Evolutionary conservation across 92 coral and sea anemone species (phyloP).

Genomic region (Meandrina meandrites): DNA sequence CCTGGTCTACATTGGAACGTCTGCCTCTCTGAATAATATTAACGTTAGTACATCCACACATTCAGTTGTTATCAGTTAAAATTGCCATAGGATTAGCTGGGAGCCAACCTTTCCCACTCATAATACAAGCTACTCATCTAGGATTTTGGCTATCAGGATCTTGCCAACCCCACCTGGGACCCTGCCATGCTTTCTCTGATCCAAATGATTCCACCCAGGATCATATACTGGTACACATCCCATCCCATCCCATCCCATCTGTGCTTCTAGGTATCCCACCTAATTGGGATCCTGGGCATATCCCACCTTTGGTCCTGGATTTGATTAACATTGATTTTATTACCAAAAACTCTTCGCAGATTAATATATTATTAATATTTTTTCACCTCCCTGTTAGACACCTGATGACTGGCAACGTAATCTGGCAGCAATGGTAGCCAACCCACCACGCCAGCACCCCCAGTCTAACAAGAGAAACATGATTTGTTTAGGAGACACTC

Average conservation of each 20-base stretch:
- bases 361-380: too few relatives aligned
- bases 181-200: neutral
- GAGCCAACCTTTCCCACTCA: neutral
- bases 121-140: neutral
- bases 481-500: slow-evolving; percentile 70
- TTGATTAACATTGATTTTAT: too few relatives aligned
- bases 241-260: neutral
- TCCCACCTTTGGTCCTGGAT: too few relatives aligned
- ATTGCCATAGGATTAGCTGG: neutral
- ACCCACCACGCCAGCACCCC: slow-evolving; percentile 81
- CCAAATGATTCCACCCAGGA: too few relatives aligned
- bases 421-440: slow-evolving; percentile 92
- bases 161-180: neutral
- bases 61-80: too few relatives aligned
- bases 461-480: slow-evolving; percentile 62
- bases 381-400: slow-evolving; percentile 33
- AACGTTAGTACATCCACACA: too few relatives aligned
- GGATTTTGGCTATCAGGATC: neutral
- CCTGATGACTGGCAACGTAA: slow-evolving; percentile 81
- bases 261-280: too few relatives aligned
- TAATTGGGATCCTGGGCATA: too few relatives aligned
- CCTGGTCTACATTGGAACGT: neutral
- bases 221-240: too few relatives aligned
- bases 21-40: neutral
- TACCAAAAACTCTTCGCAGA: too few relatives aligned